Conservation (phyloP, 2,888 invertebrate genomes). For the Agrilus mali region DNA sequence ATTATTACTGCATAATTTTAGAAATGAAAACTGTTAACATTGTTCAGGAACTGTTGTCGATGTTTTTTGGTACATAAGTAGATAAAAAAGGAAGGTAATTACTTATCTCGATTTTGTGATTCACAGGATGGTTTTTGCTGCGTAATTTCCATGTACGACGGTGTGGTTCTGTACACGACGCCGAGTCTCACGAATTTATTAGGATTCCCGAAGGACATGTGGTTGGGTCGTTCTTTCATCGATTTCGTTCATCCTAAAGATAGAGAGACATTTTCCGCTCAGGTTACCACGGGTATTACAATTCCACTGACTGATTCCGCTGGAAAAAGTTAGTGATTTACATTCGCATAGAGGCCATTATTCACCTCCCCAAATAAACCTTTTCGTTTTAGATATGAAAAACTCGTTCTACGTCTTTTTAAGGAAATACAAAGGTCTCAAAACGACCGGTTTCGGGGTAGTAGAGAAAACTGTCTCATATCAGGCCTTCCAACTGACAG, state of each 20-base stretch:
- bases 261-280: slow-evolving; percentile 59
- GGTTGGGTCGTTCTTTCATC: slow-evolving; percentile 74
- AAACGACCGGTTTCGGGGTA: slow-evolving; percentile 45
- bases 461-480: slow-evolving; percentile 47
- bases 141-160: slow-evolving; percentile 73
- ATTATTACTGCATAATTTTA: too few relatives aligned
- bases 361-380: background rate
- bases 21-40: too few relatives aligned
- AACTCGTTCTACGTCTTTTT: slow-evolving; percentile 50
- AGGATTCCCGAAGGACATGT: slow-evolving; percentile 73
- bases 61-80: slow-evolving; percentile 2
- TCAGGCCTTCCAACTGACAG: slow-evolving; percentile 58
- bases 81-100: background rate
- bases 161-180: slow-evolving; percentile 66
- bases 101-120: background rate
- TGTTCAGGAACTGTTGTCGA: background rate
- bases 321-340: slow-evolving; percentile 23
- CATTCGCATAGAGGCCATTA: background rate
- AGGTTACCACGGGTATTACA: slow-evolving; percentile 55
- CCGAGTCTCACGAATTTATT: slow-evolving; percentile 52
- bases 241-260: slow-evolving; percentile 76
- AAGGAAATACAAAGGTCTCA: slow-evolving; percentile 51
- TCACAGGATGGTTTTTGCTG: slow-evolving; percentile 63
- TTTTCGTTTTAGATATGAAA: slow-evolving; percentile 29
- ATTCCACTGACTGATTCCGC: slow-evolving; percentile 43